These are phyloP conservation scores for Heliconius ismenius DNA, from an alignment of 2,888 invertebrate species.

Conservation along the genomic window DNA sequence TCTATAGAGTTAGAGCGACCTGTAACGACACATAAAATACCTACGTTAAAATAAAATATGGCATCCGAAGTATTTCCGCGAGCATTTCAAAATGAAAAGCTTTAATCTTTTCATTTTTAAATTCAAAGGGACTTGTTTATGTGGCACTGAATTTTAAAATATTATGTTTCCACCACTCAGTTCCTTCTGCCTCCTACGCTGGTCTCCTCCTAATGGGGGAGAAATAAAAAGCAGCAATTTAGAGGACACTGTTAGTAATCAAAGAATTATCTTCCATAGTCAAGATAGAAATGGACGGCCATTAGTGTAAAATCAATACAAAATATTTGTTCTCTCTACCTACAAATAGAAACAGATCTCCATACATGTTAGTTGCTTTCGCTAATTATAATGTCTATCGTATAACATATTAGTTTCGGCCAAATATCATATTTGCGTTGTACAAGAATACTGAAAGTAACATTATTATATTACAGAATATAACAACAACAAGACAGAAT, in stretches of 20 bases:
- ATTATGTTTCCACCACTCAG: too few species aligned
- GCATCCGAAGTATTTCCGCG: background rate
- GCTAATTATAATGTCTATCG: background rate
- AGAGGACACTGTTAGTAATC: background rate
- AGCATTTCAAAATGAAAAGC: background rate
- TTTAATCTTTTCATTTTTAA: background rate
- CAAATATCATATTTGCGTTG: background rate
- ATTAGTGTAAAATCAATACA: too few species aligned
- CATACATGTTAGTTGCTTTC: too few species aligned
- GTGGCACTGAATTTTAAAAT: too few species aligned
- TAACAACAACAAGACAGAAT: conserved; percentile 53
- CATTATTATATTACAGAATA: conserved; percentile 11
- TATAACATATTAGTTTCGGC: background rate
- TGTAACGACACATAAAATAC: background rate
- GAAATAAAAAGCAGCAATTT: background rate
- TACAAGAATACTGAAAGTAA: background rate
- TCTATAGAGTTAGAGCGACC: background rate
- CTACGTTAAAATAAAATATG: background rate
- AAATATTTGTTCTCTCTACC: too few species aligned
- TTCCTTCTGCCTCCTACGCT: too few species aligned
- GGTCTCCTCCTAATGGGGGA: background rate
- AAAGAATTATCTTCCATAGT: background rate
- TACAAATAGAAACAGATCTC: too few species aligned
- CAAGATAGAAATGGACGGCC: too few species aligned
- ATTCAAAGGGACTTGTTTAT: background rate